Evolutionary conservation across 2,113 vertebrate species (phyloP).

Genomic region (Eidolon helvum): DNA sequence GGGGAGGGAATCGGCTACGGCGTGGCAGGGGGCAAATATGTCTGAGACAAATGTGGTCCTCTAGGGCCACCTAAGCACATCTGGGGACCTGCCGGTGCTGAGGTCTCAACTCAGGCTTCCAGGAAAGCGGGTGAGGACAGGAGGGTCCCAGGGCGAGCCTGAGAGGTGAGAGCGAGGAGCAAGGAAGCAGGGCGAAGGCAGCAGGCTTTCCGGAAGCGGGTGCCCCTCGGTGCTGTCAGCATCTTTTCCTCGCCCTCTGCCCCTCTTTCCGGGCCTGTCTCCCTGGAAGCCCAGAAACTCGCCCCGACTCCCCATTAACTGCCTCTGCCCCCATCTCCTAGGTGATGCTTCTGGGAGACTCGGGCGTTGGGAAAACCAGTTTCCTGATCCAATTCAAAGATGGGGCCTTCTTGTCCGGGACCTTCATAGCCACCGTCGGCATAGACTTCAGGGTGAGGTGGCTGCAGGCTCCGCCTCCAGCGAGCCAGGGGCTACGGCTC

Average conservation of each 20-base stretch:
- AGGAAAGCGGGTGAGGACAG: background rate
- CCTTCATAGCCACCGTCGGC: slow-evolving; percentile 98
- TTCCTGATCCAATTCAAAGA: slow-evolving; percentile 98
- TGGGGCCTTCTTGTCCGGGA: slow-evolving; percentile 95
- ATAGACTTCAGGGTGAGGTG: slow-evolving; percentile 99
- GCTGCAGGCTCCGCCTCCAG: slow-evolving; percentile 37
- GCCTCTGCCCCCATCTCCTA: slow-evolving; percentile 77
- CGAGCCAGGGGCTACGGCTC: background rate
- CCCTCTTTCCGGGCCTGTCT: background rate
- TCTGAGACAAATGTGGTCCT: background rate
- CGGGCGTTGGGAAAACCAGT: slow-evolving; percentile 98
- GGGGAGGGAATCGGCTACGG: background rate
- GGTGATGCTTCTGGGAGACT: slow-evolving; percentile 99
- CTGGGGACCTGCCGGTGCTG: background rate
- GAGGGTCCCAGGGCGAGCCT: background rate
- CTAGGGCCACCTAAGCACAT: background rate
- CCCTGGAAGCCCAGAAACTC: background rate
- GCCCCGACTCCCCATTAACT: background rate
- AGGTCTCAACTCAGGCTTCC: background rate
- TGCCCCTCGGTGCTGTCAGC: accelerated
- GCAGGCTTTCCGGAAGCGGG: background rate
- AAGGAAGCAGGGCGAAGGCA: background rate
- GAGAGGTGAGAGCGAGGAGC: background rate
- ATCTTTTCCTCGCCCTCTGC: background rate
- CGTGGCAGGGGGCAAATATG: background rate